Base-by-base conservation (phyloP, 1,140 invertebrate species). In the Fopius arisanus region DNA sequence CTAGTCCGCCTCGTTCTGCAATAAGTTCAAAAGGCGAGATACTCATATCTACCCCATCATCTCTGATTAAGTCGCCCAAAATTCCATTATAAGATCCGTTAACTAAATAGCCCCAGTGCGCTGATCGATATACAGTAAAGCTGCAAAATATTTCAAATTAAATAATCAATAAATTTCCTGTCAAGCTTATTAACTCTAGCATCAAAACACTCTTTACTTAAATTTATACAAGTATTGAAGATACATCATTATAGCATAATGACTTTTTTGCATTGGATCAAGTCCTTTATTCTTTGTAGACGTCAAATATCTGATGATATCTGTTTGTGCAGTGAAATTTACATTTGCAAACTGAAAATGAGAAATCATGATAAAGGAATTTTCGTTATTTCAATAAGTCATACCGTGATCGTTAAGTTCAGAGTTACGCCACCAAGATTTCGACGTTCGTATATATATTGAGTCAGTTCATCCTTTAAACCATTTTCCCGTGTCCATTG, bases 51-150 rank as follows among this genome's bases (percentile, higher is more conserved):
- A 48, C n/a, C 1, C 43, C 43, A 1, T 48, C 81, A 14, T 88
- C 89, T 16, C 87, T 82, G 63, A 90, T 84, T 71, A 93, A 84
- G 0, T 89, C 87, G 0, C 91, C 91, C n/a, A 93, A 88, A 84
- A 93, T 90, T 3, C 92, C 92, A 77, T 92, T 92, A 74, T 91
- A 92, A 14, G 88, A 88, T 1, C 91, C 91, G 82, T 93, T 91
- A 23, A 89, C 84, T 29, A 88, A 67, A 78, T 92, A 92, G 4
- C 92, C 92, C 92, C 92, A 93, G 4, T 91, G 91, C 67, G 43
- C 14, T 48, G 43, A 48, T 48, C 2, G 14, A 48, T 48, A 48
- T 5, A 48, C n/a, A 16, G 43, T 48, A 7, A 16, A 12, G 16
- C 43, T 48, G 43, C 1, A 12, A 48, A 19, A 48, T 14, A 19